These are phyloP conservation scores for Bellardia pandia DNA, from an alignment of 2,888 invertebrate species.

Conservation along the genomic window DNA sequence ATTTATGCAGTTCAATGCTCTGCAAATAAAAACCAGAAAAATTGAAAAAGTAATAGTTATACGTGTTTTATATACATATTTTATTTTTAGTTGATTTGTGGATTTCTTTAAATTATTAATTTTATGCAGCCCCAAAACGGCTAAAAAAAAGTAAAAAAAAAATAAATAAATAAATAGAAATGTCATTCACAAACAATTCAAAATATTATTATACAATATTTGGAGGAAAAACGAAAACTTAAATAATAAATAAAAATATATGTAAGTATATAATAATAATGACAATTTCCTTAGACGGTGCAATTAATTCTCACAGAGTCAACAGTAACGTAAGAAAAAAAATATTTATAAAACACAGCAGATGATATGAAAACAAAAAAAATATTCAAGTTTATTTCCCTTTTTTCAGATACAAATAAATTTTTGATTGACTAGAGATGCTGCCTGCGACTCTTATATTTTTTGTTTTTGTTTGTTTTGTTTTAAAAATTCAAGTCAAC, in stretches of 20 bases:
- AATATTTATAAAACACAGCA: neutral
- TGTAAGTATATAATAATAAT: conserved; percentile 26
- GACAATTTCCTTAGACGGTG: conserved; percentile 43
- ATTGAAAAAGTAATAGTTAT: neutral
- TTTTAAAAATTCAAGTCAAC: conserved; percentile 39
- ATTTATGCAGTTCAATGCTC: conserved; percentile 56
- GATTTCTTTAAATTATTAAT: conserved; percentile 17
- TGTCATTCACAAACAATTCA: conserved; percentile 14
- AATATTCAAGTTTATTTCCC: conserved; percentile 59
- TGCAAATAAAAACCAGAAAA: conserved; percentile 29
- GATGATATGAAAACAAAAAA: neutral
- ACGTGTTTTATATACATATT: neutral
- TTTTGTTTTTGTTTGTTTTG: neutral
- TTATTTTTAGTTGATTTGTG: conserved; percentile 34
- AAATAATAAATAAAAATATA: conserved; percentile 27
- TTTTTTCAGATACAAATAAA: conserved; percentile 35
- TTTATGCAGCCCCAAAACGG: conserved; percentile 18
- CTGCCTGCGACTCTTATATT: conserved; percentile 16
- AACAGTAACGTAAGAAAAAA: neutral
- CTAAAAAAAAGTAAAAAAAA: too few relatives aligned
- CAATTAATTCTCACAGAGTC: conserved; percentile 52
- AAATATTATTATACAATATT: conserved; percentile 47
- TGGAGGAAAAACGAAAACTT: neutral
- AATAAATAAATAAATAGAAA: conserved; percentile 1
- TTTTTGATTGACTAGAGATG: conserved; percentile 55